These are phyloP conservation scores for Callimorpha dominula DNA, from an alignment of 2,888 invertebrate species.

Conservation along the genomic window DNA sequence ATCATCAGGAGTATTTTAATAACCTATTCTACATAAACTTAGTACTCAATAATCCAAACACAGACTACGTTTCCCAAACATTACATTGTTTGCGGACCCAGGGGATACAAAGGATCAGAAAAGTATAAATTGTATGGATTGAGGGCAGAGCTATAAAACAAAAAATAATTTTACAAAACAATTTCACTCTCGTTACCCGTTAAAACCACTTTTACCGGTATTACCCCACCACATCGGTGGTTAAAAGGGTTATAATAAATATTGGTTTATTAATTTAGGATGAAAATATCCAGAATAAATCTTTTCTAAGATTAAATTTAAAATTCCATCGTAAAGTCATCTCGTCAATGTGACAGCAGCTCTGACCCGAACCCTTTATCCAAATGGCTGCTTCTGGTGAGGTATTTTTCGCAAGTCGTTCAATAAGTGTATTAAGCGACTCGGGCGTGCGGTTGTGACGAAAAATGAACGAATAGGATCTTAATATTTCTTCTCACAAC, in stretches of 20 bases:
- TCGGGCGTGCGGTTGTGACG: too few species aligned
- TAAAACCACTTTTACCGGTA: slow-evolving; percentile 17
- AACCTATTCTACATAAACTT: slow-evolving; percentile 36
- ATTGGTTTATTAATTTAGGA: neutral
- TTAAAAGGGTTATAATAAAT: neutral
- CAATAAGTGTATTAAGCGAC: too few species aligned
- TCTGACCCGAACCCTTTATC: too few species aligned
- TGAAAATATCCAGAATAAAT: neutral
- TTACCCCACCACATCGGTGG: slow-evolving; percentile 7
- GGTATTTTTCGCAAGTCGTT: too few species aligned
- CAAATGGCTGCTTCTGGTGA: too few species aligned
- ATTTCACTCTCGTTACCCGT: slow-evolving; percentile 20
- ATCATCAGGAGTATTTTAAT: slow-evolving; percentile 8
- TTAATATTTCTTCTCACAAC: too few species aligned
- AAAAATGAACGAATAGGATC: too few species aligned
- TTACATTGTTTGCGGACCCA: slow-evolving; percentile 35
- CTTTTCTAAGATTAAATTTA: neutral
- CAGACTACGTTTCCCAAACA: slow-evolving; percentile 42
- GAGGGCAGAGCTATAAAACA: slow-evolving; percentile 23
- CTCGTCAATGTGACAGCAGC: too few species aligned
- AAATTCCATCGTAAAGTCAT: neutral
- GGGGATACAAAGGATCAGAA: slow-evolving; percentile 41
- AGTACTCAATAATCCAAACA: slow-evolving; percentile 35
- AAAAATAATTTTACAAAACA: slow-evolving; percentile 22
- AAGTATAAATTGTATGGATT: slow-evolving; percentile 31